Percentiles rank a stretch among this genome's conserved stretches.
Evolutionary conservation across 2,888 invertebrate species (phyloP).

Genomic region (Parapristionchus giblindavisi): DNA sequence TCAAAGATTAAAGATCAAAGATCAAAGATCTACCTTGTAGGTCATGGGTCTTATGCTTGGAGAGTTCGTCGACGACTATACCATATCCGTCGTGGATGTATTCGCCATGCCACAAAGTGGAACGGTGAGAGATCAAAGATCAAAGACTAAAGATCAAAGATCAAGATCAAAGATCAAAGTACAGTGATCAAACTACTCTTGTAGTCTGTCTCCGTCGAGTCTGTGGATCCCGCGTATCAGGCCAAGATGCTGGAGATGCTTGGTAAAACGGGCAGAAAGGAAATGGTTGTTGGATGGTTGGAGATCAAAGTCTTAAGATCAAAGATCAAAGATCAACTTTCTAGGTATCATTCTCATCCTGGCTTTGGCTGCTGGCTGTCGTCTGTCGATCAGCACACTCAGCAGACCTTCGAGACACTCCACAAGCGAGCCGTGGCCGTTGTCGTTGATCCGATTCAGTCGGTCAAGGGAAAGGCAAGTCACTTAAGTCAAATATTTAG

Average conservation of each 20-base stretch:
- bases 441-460: slow-evolving; percentile 97
- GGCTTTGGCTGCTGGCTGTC: slow-evolving; percentile 42
- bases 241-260: slow-evolving; percentile 52
- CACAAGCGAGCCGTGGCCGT: slow-evolving; percentile 97
- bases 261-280: slow-evolving; percentile 48
- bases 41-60: slow-evolving; percentile 95
- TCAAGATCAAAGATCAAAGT: neutral
- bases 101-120: slow-evolving; percentile 95
- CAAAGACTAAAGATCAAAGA: neutral
- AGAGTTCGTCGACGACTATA: slow-evolving; percentile 99
- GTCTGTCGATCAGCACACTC: slow-evolving; percentile 56
- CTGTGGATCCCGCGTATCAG: slow-evolving; percentile 57
- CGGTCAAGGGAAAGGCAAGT: slow-evolving; percentile 82
- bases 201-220: slow-evolving; percentile 54
- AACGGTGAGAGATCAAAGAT: slow-evolving; percentile 52
- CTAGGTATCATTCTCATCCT: slow-evolving; percentile 70
- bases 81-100: slow-evolving; percentile 97
- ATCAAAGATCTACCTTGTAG: slow-evolving; percentile 38
- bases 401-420: slow-evolving; percentile 76
- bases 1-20: neutral
- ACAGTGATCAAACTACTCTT: neutral
- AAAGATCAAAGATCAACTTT: slow-evolving; percentile 16
- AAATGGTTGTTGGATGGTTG: slow-evolving; percentile 57
- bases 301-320: neutral
- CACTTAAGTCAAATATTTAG: too few species aligned